Percentiles rank a stretch among this genome's conserved stretches.
Evolutionary conservation across 1,140 invertebrate genomes (phyloP).

Genomic region (Oncopodura yosiiana): DNA sequence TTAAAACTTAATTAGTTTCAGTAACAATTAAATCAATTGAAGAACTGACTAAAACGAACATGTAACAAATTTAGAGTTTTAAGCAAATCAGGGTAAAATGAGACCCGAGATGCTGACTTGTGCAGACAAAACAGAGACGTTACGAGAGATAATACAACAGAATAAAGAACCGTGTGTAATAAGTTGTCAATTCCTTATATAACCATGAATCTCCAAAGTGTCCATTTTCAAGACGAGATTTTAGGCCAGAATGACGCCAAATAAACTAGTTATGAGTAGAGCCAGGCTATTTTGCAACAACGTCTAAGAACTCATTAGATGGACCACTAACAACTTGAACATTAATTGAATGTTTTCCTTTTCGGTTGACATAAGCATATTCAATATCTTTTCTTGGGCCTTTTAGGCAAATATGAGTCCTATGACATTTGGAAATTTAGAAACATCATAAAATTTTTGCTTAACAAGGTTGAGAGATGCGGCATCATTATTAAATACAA

Average conservation of each 20-base stretch:
- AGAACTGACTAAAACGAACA: too few species aligned
- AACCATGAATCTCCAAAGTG: too few species aligned
- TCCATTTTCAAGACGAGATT: too few species aligned
- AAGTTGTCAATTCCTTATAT: too few species aligned
- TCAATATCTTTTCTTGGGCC: constrained; percentile 19
- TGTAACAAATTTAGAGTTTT: too few species aligned
- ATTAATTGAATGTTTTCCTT: constrained; percentile 25
- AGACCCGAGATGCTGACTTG: too few species aligned
- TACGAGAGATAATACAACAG: too few species aligned
- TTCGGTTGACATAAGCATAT: constrained; percentile 5
- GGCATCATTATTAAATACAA: constrained; percentile 4
- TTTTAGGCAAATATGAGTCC: constrained; percentile 34
- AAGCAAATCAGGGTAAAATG: too few species aligned
- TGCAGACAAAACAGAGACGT: too few species aligned
- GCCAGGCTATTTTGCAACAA: constrained; percentile 40
- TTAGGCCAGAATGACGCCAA: constrained; percentile 8
- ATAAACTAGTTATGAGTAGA: constrained; percentile 37
- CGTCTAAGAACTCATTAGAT: constrained; percentile 38
- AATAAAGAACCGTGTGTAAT: too few species aligned
- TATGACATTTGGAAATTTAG: constrained; percentile 20
- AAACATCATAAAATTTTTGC: neutral
- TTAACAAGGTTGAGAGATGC: neutral
- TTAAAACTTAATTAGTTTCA: too few species aligned
- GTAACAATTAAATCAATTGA: too few species aligned
- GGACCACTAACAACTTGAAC: constrained; percentile 41